Conservation (phyloP, 2,888 invertebrate genomes). For the Idaea biselata region DNA sequence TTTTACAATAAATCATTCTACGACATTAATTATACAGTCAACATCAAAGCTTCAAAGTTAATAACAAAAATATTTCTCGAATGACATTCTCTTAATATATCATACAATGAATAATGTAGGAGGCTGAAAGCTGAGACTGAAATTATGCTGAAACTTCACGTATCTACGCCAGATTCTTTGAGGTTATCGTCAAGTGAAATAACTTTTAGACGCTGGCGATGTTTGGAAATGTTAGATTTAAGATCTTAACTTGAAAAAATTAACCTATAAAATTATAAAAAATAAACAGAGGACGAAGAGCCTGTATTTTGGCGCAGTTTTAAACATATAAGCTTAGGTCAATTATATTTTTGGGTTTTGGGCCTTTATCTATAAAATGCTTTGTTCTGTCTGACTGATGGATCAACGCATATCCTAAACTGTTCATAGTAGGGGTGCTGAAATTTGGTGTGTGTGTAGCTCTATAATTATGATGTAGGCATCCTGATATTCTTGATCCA, state of each 20-base stretch:
- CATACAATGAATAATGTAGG: constrained; percentile 33
- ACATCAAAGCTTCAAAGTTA: constrained; percentile 1
- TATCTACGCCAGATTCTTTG: constrained; percentile 23
- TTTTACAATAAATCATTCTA: not conserved
- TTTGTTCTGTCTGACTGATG: no score
- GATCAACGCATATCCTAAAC: no score
- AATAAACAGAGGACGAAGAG: no score
- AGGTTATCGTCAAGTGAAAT: constrained; percentile 9
- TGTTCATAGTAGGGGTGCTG: no score
- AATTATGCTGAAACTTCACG: constrained; percentile 32
- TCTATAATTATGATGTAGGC: no score
- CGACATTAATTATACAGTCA: not conserved
- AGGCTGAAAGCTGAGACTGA: constrained; percentile 30
- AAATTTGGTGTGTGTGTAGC: no score
- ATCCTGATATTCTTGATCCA: no score
- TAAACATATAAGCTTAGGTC: no score
- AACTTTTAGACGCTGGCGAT: not conserved
- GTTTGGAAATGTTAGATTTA: not conserved
- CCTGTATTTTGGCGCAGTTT: no score
- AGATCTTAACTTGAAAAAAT: not conserved
- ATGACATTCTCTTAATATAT: constrained; percentile 26
- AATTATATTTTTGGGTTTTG: no score
- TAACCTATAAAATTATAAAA: constrained; percentile 8
- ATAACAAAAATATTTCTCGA: constrained; percentile 22
- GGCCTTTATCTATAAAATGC: no score